Percentiles rank a stretch among this genome's conserved stretches.
Evolutionary conservation across 2,797 vertebrate species (phyloP).

Genomic region (Crocodylus rhombifer): DNA sequence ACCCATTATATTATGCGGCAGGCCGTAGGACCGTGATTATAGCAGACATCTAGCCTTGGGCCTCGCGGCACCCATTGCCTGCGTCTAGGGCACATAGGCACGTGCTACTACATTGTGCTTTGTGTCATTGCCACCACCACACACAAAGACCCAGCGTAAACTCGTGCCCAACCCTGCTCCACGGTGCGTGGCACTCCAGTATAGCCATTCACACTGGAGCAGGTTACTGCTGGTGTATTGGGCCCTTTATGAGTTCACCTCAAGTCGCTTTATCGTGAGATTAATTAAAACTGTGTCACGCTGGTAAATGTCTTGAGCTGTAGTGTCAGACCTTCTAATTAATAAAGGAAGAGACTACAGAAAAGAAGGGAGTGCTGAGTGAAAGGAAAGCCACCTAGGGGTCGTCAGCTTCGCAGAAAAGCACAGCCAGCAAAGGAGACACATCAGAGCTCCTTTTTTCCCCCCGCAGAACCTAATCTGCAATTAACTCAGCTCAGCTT

Average conservation of each 20-base stretch:
- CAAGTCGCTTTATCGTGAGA: slow-evolving; percentile 34
- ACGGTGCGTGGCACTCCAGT: background rate
- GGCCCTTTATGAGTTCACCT: background rate
- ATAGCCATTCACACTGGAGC: fast-evolving
- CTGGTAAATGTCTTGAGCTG: slow-evolving; percentile 77
- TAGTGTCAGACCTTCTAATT: slow-evolving; percentile 80
- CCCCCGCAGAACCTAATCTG: background rate
- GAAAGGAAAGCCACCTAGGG: slow-evolving; percentile 63
- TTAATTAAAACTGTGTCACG: slow-evolving; percentile 79
- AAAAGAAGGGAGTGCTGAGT: slow-evolving; percentile 57
- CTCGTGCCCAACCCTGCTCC: background rate
- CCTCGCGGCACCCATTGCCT: background rate
- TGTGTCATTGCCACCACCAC: background rate
- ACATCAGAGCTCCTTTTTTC: slow-evolving; percentile 53
- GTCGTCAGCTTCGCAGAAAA: slow-evolving; percentile 48
- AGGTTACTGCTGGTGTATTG: background rate
- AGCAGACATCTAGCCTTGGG: background rate
- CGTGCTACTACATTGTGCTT: background rate
- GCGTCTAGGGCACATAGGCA: background rate
- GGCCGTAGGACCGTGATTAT: background rate
- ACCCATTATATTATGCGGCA: background rate
- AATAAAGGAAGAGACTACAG: slow-evolving; percentile 73
- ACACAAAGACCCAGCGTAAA: background rate
- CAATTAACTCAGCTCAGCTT: slow-evolving; percentile 69
- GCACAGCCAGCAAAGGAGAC: slow-evolving; percentile 48